phyloP scores from a whole-genome alignment of 30 jellyfish, hydroid and myxozoan genomes.

The Hydractinia symbiolongicarpus region DNA sequence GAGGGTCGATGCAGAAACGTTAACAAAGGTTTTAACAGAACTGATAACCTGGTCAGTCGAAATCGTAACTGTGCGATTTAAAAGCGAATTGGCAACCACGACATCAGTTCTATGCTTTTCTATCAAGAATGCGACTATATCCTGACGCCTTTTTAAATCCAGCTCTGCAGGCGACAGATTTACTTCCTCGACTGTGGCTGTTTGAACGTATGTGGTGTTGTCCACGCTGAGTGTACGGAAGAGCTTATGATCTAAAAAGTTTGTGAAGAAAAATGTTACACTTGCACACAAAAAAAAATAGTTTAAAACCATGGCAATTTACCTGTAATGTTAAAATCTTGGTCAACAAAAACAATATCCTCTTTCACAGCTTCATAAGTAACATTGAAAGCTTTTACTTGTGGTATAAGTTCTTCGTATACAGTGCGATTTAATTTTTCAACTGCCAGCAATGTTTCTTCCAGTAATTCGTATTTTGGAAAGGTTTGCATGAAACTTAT shows the following conservation, averaged over 20 bases:
- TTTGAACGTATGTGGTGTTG: conserved; percentile 17
- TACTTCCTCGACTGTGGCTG: conserved; percentile 23
- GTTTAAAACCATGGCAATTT: not conserved
- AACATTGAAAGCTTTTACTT: conserved; percentile 25
- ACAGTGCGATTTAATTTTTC: conserved; percentile 42
- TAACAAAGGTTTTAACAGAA: conserved; percentile 27
- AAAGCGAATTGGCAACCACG: not conserved
- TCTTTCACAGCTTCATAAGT: conserved; percentile 1
- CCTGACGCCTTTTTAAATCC: conserved; percentile 13
- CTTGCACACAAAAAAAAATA: not conserved
- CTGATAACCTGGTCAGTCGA: conserved; percentile 41
- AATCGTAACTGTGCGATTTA: conserved; percentile 15
- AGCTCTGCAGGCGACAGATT: conserved; percentile 45
- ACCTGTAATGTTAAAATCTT: conserved; percentile 54
- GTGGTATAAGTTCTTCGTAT: conserved; percentile 10
- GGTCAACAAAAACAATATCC: conserved; percentile 41
- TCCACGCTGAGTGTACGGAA: conserved; percentile 36
- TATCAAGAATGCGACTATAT: conserved; percentile 6
- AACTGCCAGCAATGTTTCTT: conserved; percentile 23
- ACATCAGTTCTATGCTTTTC: conserved; percentile 20
- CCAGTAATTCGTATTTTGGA: conserved; percentile 42
- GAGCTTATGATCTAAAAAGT: conserved; percentile 45
- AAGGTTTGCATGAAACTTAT: conserved; percentile 35
- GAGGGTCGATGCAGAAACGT: not conserved
- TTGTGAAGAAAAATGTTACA: not conserved